Evolutionary conservation across 2,113 vertebrate species (phyloP), one percentile per base, ranked within the genome.

Genomic region (Phylloscopus trochilus): DNA sequence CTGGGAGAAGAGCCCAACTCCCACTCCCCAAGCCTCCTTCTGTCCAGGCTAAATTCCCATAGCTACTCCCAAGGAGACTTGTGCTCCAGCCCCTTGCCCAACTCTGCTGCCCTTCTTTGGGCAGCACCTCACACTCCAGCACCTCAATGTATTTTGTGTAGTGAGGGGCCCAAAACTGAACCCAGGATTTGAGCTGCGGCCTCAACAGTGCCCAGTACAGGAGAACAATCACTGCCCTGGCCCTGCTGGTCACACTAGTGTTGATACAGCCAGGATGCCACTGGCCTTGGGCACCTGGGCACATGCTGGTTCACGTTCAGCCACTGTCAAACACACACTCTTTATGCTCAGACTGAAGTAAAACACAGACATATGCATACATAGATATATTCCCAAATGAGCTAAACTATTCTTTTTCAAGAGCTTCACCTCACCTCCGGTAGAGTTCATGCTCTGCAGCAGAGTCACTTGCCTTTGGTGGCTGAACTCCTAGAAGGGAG

Each of bases 381-480:
- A n/a, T 3, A 46, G 5, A 68, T 30, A 51, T 7, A 44, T 31
- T 31, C 30, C 31, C 75, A 51, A 87, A 56, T 16, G 30, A 89
- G 69, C 9, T 53, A 5, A 63, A 63, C 28, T n/a, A 15, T 2
- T 27, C 17, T 24, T 74, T 37, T 26, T 10, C 49, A 46, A 43
- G 67, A 33, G 13, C 30, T 67, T 31, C 15, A 49, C 62, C 98
- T 95, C 87, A 99, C 99, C 98, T 98, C 92, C 87, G 98, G 53
- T 98, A 98, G 11, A 98, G 96, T 27, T 99, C 98, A 72, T 99
- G 98, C 33, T 98, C 97, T 62, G 96, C 96, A 88, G 98, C 97
- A 24, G 95, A 35, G 16, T 53, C 79, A 59, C 86, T 75, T 28
- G 87, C 41, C 23, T 15, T 62, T 22, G 96, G 95, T 26, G 78